Percentiles rank a stretch among this genome's conserved stretches.
phyloP scores from a whole-genome alignment of 2,113 vertebrate genomes.

The Cardinalis cardinalis region DNA sequence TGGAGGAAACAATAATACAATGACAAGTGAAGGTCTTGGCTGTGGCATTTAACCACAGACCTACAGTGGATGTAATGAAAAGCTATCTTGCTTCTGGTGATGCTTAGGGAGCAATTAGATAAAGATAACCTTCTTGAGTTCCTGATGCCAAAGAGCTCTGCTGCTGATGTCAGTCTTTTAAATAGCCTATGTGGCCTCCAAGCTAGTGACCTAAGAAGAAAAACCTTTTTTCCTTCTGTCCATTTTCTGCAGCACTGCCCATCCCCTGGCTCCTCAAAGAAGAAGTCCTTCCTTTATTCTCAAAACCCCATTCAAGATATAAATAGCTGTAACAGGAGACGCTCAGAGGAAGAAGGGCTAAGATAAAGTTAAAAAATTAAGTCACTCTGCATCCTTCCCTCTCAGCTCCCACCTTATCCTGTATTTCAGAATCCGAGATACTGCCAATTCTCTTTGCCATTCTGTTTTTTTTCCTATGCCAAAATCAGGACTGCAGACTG shows the following conservation, averaged over 20 bases:
- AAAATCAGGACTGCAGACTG: background rate
- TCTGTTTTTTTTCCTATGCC: background rate
- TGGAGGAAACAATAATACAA: background rate
- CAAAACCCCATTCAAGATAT: background rate
- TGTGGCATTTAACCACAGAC: background rate
- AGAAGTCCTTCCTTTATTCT: background rate
- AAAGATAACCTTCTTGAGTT: background rate
- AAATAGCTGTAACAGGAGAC: background rate
- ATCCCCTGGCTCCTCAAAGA: background rate
- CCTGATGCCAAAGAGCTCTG: background rate
- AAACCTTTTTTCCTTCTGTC: background rate
- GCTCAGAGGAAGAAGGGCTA: background rate
- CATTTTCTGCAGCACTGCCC: background rate
- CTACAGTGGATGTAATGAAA: background rate
- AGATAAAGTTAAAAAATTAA: background rate
- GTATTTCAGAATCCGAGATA: background rate
- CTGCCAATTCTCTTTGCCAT: background rate
- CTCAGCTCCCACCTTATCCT: background rate
- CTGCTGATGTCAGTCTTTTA: background rate
- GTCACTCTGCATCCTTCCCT: background rate
- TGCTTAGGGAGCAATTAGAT: slow-evolving; percentile 30
- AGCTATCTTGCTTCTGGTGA: background rate
- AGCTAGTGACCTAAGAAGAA: background rate
- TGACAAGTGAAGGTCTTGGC: slow-evolving; percentile 9
- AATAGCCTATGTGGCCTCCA: background rate